Percentiles rank a stretch among this genome's conserved stretches.
Evolutionary conservation across 1,140 invertebrate genomes (phyloP).

Genomic region (Leptinotarsa defecta): DNA sequence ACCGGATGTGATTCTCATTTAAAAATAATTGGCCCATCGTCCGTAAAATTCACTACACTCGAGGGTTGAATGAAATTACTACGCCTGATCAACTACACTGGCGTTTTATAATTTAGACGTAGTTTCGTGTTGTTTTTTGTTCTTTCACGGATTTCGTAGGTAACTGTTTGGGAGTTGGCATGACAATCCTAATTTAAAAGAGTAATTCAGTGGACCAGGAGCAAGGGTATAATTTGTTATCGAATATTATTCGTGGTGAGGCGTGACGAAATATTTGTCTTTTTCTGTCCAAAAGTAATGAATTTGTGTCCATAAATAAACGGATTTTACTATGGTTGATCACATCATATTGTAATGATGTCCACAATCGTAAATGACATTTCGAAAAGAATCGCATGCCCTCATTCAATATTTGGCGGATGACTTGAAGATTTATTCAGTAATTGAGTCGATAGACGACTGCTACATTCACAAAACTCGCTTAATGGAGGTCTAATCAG

Average conservation of each 20-base stretch:
- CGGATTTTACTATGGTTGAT: too few relatives aligned
- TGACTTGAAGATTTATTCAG: too few relatives aligned
- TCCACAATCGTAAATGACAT: too few relatives aligned
- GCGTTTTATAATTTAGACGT: constrained; percentile 24
- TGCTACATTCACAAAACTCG: too few relatives aligned
- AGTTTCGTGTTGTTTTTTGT: neutral
- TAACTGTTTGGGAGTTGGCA: constrained; percentile 5
- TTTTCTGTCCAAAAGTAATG: neutral
- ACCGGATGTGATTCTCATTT: constrained; percentile 27
- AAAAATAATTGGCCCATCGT: constrained; percentile 26
- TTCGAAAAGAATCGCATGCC: too few relatives aligned
- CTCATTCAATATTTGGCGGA: too few relatives aligned
- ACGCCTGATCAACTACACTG: constrained; percentile 23
- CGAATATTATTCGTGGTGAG: neutral
- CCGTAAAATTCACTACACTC: constrained; percentile 27
- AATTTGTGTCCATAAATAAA: neutral
- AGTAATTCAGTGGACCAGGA: neutral
- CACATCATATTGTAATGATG: too few relatives aligned
- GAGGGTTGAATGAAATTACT: constrained; percentile 24
- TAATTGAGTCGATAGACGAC: too few relatives aligned
- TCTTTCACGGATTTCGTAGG: neutral
- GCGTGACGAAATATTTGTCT: neutral
- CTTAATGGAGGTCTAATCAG: too few relatives aligned
- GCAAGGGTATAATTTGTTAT: neutral
- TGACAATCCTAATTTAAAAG: neutral